Evolutionary conservation across 2,797 vertebrate species (phyloP), one percentile per base, ranked within the genome.

Genomic region (Diceros bicornis): DNA sequence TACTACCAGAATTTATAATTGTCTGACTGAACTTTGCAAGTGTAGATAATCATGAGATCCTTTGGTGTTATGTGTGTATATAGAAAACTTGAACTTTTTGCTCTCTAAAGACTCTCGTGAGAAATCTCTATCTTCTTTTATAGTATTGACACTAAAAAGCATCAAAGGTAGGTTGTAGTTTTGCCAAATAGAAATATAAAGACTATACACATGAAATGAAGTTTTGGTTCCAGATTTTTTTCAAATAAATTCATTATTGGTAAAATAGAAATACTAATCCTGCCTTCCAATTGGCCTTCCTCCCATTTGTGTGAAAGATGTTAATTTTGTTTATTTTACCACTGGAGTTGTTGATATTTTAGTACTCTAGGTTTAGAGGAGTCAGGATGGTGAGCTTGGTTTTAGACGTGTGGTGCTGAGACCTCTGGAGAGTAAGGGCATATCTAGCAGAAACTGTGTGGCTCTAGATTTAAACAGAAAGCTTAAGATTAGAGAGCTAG

Each of bases 71-170:
- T 77, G 87, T 66, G 29, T 61, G 23, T 16, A 5, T 44, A 13
- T 72, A 50, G n/a, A 59, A 91, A 92, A 74, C 34, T 68, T 11
- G 66, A 78, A 52, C 34, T 83, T 92, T 74, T 95, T 88, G 66
- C 20, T 93, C 57, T 92, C 21, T 81, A 17, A 91, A 81, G 66
- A 34, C 64, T 66, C n/a, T 72, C 7, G 5, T 77, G 55, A 91
- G 62, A 71, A 87, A 93, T 41, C 34, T 34, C 34, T 79, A 1
- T 55, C 44, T 69, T 89, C 25, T 74, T 79, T 71, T 72, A 50
- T 66, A 44, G 23, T 66, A 44, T 74, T 2, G 7, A 27, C 84
- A 71, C 44, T 81, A 57, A 81, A 89, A 88, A 89, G 37, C 44
- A 69, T 75, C 32, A 81, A 89, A 84, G 47, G 34, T 74, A 72